Evolutionary conservation across 2,797 vertebrate species (phyloP).

Genomic region (Staurois parvus): DNA sequence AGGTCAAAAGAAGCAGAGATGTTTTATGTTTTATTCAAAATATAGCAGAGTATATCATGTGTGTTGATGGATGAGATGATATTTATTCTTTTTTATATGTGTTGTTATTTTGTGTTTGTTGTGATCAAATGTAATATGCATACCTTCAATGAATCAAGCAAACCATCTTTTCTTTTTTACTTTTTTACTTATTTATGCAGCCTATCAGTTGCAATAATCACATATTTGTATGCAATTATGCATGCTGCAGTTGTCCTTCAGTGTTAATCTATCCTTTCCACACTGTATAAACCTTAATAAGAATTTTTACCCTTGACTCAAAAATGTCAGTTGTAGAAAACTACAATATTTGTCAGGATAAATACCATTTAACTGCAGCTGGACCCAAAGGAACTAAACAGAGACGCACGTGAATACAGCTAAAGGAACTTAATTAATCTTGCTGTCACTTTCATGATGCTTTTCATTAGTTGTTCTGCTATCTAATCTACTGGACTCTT

Average conservation of each 20-base stretch:
- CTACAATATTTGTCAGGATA: constrained; percentile 92
- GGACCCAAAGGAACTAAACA: constrained; percentile 82
- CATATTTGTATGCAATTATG: constrained; percentile 16
- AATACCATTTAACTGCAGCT: constrained; percentile 85
- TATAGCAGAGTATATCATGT: background rate
- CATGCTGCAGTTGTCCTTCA: constrained; percentile 45
- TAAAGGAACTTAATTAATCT: constrained; percentile 95
- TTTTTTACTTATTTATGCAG: constrained; percentile 1
- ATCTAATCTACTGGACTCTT: constrained; percentile 88
- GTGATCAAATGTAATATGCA: background rate
- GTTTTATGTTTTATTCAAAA: background rate
- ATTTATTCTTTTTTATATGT: background rate
- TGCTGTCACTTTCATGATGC: constrained; percentile 91
- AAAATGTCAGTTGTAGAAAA: constrained; percentile 84
- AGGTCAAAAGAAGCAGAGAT: background rate
- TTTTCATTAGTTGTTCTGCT: constrained; percentile 93
- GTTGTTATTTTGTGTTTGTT: background rate
- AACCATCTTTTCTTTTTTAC: constrained; percentile 2
- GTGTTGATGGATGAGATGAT: background rate
- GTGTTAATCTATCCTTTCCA: constrained; percentile 61
- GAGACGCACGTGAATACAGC: constrained; percentile 75
- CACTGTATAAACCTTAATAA: constrained; percentile 73
- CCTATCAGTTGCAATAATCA: constrained; percentile 14
- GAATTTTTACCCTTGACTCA: constrained; percentile 92
- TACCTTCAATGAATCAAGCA: background rate